Conservation (phyloP, 2,888 invertebrate species). For the Ptilodon capucinus region DNA sequence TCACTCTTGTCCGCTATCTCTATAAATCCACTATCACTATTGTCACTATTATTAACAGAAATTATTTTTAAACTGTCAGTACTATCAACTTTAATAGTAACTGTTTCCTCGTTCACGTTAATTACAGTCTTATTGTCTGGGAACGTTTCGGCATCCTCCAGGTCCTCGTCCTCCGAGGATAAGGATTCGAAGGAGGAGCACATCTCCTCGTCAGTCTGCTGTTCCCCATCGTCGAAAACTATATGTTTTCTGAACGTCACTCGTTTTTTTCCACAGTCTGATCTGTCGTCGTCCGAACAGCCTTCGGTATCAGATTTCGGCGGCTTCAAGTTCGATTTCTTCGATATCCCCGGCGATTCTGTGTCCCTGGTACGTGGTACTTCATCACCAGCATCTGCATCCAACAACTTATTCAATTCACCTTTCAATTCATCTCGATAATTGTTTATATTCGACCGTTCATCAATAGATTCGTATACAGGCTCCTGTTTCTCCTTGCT, state of each 20-base stretch:
- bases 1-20: constrained; percentile 66
- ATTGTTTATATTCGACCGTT: constrained; percentile 41
- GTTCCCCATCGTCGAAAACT: constrained; percentile 78
- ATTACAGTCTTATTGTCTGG: constrained; percentile 63
- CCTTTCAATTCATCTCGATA: constrained; percentile 64
- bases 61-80: constrained; percentile 57
- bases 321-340: constrained; percentile 71
- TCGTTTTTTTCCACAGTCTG: constrained; percentile 69
- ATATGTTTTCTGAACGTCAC: constrained; percentile 77
- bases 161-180: constrained; percentile 63
- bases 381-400: constrained; percentile 32
- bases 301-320: constrained; percentile 70
- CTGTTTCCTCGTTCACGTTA: constrained; percentile 47
- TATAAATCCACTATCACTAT: constrained; percentile 78
- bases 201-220: constrained; percentile 71
- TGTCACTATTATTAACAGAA: constrained; percentile 73
- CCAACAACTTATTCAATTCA: constrained; percentile 59
- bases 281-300: constrained; percentile 72
- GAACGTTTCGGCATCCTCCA: constrained; percentile 65
- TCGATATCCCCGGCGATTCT: constrained; percentile 54
- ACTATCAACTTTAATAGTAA: constrained; percentile 56
- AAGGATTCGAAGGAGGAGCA: constrained; percentile 73
- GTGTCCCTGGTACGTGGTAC: constrained; percentile 35
- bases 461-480: constrained; percentile 56
- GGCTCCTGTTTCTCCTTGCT: constrained; percentile 53